A percentile compares a stretch with the other conserved stretches of the same genome.
Evolutionary conservation across 2,797 vertebrate species (phyloP).

Genomic region (Sebastes steindachneri): DNA sequence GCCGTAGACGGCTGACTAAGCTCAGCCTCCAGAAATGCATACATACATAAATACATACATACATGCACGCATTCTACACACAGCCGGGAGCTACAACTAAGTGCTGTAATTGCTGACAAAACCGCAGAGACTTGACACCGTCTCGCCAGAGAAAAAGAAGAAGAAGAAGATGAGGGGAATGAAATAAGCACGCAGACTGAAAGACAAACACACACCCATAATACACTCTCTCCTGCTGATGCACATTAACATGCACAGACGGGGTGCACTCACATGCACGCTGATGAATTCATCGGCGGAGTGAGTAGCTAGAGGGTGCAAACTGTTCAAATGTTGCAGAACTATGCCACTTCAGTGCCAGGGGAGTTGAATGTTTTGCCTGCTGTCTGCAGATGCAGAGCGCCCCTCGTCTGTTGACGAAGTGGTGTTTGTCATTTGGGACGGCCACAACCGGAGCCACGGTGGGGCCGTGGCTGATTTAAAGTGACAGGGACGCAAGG

Average conservation of each 20-base stretch:
- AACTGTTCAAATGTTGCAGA: conserved; percentile 41
- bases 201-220: conserved; percentile 3
- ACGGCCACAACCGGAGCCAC: conserved; percentile 35
- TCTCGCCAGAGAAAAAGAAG: conserved; percentile 22
- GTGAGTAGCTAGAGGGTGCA: conserved; percentile 36
- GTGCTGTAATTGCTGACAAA: conserved; percentile 50
- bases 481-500: conserved; percentile 72
- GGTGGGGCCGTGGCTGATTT: conserved; percentile 59
- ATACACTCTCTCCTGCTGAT: background rate
- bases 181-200: conserved; percentile 5
- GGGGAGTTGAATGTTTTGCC: conserved; percentile 24
- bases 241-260: conserved; percentile 7
- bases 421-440: conserved; percentile 59
- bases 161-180: conserved; percentile 22
- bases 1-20: background rate
- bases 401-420: conserved; percentile 4
- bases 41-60: background rate
- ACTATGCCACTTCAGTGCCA: conserved; percentile 15
- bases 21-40: background rate
- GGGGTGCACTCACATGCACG: background rate
- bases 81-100: conserved; percentile 38
- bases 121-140: conserved; percentile 41
- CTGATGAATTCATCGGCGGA: conserved; percentile 6
- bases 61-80: conserved; percentile 2
- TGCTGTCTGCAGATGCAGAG: conserved; percentile 29